Evolutionary conservation across 2,113 vertebrate genomes (phyloP).

Genomic region (Prunella himalayana): DNA sequence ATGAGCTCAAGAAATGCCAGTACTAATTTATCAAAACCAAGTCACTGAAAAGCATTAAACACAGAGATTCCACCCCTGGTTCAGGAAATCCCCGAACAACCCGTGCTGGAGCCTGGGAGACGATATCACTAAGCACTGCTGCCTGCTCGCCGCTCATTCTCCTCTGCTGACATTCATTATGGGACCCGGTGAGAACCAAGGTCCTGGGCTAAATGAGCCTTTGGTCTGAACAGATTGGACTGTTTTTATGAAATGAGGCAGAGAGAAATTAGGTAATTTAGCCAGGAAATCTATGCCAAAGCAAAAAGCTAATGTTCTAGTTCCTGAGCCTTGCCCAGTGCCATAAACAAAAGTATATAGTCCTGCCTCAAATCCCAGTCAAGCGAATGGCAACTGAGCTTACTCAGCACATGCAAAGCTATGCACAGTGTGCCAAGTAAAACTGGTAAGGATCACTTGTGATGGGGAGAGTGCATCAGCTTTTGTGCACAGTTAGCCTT

Average conservation of each 20-base stretch:
- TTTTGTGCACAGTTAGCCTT: not conserved
- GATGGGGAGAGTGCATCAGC: not conserved
- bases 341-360: constrained; percentile 37
- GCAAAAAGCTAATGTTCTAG: constrained; percentile 52
- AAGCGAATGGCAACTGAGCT: not conserved
- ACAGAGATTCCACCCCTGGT: constrained; percentile 17
- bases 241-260: constrained; percentile 68
- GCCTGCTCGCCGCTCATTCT: not conserved
- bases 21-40: constrained; percentile 46
- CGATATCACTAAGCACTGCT: not conserved
- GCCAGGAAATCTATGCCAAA: constrained; percentile 58
- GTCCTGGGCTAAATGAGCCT: constrained; percentile 44
- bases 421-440: not conserved
- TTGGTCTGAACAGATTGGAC: constrained; percentile 55
- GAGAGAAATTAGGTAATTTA: constrained; percentile 59
- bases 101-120: constrained; percentile 45
- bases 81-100: constrained; percentile 57
- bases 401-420: constrained; percentile 7
- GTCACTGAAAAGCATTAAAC: constrained; percentile 6
- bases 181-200: constrained; percentile 45
- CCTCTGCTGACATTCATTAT: constrained; percentile 17
- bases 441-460: not conserved
- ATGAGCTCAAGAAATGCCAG: constrained; percentile 12
- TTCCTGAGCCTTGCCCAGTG: constrained; percentile 18
- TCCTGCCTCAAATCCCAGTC: not conserved